phyloP scores from a whole-genome alignment of 2,888 invertebrate species.

The Spodoptera picta region DNA sequence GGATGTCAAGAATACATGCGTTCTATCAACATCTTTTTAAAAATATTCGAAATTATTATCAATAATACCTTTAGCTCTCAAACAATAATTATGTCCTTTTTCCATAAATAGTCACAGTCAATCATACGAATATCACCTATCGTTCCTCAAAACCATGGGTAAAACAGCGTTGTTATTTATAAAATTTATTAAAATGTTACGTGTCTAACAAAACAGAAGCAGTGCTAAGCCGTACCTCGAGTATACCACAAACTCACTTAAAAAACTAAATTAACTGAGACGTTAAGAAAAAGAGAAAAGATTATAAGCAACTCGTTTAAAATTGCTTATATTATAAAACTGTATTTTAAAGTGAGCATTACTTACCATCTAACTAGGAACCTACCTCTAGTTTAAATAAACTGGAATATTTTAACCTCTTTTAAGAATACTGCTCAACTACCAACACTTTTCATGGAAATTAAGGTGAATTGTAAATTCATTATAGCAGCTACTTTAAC shows the following conservation, averaged over 20 bases:
- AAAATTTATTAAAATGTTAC: slow-evolving; percentile 8
- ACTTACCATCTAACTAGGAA: slow-evolving; percentile 54
- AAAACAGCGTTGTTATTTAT: background rate
- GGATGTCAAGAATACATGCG: too few species aligned
- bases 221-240: slow-evolving; percentile 1
- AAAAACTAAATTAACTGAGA: slow-evolving; percentile 21
- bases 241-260: slow-evolving; percentile 3
- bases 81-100: too few species aligned
- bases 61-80: too few species aligned
- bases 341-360: slow-evolving; percentile 59
- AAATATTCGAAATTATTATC: too few species aligned
- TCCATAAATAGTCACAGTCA: too few species aligned
- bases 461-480: slow-evolving; percentile 73
- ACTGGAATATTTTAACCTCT: slow-evolving; percentile 75
- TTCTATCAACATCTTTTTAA: too few species aligned
- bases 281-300: slow-evolving; percentile 22
- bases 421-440: slow-evolving; percentile 73
- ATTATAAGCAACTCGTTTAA: slow-evolving; percentile 40
- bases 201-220: slow-evolving; percentile 3
- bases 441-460: slow-evolving; percentile 79
- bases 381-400: slow-evolving; percentile 60
- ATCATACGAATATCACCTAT: too few species aligned
- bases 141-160: too few species aligned
- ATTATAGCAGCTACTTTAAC: slow-evolving; percentile 67
- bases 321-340: slow-evolving; percentile 54